Evolutionary conservation across 2,797 vertebrate species (phyloP).

Genomic region (Cynodonichthys magdalenae): DNA sequence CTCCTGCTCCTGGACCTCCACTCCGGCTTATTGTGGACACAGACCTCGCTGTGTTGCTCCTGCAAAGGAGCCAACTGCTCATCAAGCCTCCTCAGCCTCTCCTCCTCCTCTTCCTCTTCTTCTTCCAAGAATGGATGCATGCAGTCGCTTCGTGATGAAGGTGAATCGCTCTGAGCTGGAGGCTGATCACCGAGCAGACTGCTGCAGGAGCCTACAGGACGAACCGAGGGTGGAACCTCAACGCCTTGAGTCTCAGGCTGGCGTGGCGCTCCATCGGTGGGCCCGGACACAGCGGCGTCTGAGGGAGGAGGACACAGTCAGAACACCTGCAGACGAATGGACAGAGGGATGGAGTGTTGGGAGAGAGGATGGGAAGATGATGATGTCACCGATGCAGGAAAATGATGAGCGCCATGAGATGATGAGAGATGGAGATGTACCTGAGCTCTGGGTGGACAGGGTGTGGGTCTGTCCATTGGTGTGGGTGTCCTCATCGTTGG

Average conservation of each 20-base stretch:
- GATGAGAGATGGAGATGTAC: conserved; percentile 51
- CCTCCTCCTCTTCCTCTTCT: conserved; percentile 47
- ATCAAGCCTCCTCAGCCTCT: conserved; percentile 60
- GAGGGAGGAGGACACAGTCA: conserved; percentile 79
- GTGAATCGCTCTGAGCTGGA: conserved; percentile 52
- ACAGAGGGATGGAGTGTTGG: conserved; percentile 10
- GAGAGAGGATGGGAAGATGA: conserved; percentile 32
- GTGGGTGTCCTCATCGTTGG: conserved; percentile 87
- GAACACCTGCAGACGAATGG: conserved; percentile 61
- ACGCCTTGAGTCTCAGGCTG: conserved; percentile 81
- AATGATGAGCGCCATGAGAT: conserved; percentile 28
- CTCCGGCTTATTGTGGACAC: conserved; percentile 70
- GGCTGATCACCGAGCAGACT: conserved; percentile 58
- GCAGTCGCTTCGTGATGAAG: conserved; percentile 50
- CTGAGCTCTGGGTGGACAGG: conserved; percentile 67
- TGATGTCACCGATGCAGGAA: conserved; percentile 33
- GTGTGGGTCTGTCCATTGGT: conserved; percentile 31
- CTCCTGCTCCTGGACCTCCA: conserved; percentile 84
- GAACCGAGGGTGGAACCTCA: conserved; percentile 76
- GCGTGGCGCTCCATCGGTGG: conserved; percentile 50
- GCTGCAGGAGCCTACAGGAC: conserved; percentile 81
- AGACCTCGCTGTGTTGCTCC: conserved; percentile 82
- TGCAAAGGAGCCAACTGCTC: conserved; percentile 80
- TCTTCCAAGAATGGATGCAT: conserved; percentile 55
- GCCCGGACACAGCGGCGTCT: conserved; percentile 66